Evolutionary conservation across 2,888 invertebrate species (phyloP).

Genomic region (Amphiduros pacificus): DNA sequence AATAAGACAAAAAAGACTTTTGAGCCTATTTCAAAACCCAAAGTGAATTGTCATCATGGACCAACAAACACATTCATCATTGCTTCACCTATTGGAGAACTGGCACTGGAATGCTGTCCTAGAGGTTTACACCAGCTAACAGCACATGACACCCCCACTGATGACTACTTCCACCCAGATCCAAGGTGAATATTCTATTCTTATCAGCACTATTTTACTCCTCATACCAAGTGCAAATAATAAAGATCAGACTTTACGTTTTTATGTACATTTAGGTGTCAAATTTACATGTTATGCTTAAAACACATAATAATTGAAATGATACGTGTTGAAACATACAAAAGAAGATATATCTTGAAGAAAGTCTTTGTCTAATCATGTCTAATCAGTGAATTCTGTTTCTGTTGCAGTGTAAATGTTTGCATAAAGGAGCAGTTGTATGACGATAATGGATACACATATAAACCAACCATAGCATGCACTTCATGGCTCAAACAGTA

Average conservation of each 20-base stretch:
- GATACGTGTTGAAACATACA: too few species aligned
- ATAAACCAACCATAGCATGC: constrained; percentile 42
- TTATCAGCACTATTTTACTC: neutral
- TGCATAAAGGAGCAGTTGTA: constrained; percentile 23
- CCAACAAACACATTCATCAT: constrained; percentile 47
- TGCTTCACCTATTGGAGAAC: constrained; percentile 45
- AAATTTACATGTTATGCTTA: too few species aligned
- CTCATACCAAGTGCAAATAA: neutral
- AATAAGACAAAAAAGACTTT: too few species aligned
- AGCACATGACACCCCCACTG: too few species aligned
- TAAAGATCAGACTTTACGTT: neutral
- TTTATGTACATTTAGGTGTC: neutral
- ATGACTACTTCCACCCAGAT: too few species aligned
- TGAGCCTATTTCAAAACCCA: too few species aligned
- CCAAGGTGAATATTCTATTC: neutral
- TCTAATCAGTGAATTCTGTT: too few species aligned
- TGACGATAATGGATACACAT: constrained; percentile 46
- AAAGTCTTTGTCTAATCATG: too few species aligned
- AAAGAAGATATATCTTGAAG: too few species aligned
- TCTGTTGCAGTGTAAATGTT: neutral
- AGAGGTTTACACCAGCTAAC: constrained; percentile 43
- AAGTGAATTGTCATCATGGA: constrained; percentile 43
- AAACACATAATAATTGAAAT: too few species aligned
- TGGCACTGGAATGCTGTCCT: constrained; percentile 42
- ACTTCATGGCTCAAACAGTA: constrained; percentile 46